Base-by-base conservation (phyloP, 2,113 vertebrate species). In the Scomber scombrus region DNA sequence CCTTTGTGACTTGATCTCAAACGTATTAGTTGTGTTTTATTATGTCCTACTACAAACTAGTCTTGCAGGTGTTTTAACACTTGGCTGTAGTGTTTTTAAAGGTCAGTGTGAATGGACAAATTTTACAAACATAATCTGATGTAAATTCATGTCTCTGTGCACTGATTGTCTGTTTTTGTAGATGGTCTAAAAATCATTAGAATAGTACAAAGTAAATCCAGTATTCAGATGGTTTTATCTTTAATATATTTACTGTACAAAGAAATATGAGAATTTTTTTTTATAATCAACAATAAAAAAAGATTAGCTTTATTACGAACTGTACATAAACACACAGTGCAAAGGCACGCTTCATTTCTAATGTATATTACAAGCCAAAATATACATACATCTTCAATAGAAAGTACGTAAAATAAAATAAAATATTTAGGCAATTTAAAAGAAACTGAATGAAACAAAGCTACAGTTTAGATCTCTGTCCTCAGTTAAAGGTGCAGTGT, bases 251-350 rank as follows among this genome's bases (percentile, higher is more conserved):
- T 63, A 73, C 67, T 70, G 52, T 70, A 56, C 31, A 86, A 78
- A 82, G 69, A 84, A 65, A 75, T 69, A 50, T 16, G 16, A 70
- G 19, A 81, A 62, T 7, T 55, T 60, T 71, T 70, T 72, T 81
- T 85, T 80, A 81, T 79, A 86, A 90, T 89, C 85, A 94, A 94
- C 85, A 91, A 95, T 93, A 93, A 86, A 89, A 94, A 94, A 93
- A 50, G 82, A 93, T 93, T 87, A 91, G 84, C 90, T 95, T 94
- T 95, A 94, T 94, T 94, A 94, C 78, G 81, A 95, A 95, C 94
- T 95, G 93, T 95, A 95, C 95, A 95, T 90, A 92, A 93, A 94
- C 90, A 92, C 87, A 92, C 87, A 85, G 93, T 93, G 93, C 94
- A 94, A 94, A 91, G 89, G 92, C 92, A 93, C 90, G 88, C 86